These are phyloP conservation scores for Drosophila birchii DNA, from an alignment of 2,888 invertebrate genomes.

Conservation along the genomic window DNA sequence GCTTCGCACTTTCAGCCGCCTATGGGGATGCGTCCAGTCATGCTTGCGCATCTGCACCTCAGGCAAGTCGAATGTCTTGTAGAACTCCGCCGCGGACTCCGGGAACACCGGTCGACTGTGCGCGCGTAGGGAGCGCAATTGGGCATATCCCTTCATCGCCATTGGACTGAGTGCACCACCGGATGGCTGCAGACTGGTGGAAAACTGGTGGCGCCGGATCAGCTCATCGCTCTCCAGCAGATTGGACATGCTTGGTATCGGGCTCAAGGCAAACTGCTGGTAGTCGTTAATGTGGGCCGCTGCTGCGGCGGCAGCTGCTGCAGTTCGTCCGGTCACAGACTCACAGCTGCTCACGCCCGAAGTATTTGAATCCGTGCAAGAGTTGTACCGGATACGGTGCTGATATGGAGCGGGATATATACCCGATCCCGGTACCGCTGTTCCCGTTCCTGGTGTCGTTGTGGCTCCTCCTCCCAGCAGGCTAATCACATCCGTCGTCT, in stretches of 20 bases:
- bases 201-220: constrained; percentile 80
- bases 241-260: constrained; percentile 94
- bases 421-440: constrained; percentile 13
- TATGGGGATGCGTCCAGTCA: constrained; percentile 81
- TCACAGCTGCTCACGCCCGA: constrained; percentile 94
- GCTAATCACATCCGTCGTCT: constrained; percentile 87
- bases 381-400: constrained; percentile 86
- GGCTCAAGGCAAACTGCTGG: constrained; percentile 92
- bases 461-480: constrained; percentile 70
- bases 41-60: constrained; percentile 77
- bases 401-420: constrained; percentile 67
- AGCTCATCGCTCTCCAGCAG: constrained; percentile 86
- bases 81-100: constrained; percentile 87
- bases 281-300: constrained; percentile 88
- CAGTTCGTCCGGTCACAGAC: constrained; percentile 88
- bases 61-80: constrained; percentile 81
- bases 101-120: constrained; percentile 89
- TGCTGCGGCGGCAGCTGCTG: constrained; percentile 87
- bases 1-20: constrained; percentile 83
- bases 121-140: constrained; percentile 88
- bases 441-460: constrained; percentile 7
- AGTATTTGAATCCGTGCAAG: constrained; percentile 91
- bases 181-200: constrained; percentile 77
- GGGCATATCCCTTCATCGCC: constrained; percentile 91
- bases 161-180: constrained; percentile 87